These are phyloP conservation scores for Chromoteleia sp. DNA, from an alignment of 2,888 invertebrate genomes.

Conservation along the genomic window DNA sequence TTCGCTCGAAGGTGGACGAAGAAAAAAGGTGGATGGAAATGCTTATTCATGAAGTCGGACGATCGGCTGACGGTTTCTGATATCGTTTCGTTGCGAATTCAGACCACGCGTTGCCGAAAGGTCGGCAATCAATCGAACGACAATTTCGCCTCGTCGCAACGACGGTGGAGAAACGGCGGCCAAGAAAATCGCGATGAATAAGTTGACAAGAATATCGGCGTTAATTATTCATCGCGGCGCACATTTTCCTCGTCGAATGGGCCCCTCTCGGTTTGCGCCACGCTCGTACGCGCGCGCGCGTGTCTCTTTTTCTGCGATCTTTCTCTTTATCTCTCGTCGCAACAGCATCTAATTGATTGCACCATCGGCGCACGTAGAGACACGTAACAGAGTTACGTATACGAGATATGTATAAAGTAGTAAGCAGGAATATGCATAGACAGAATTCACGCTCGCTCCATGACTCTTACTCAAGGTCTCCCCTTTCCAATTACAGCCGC, in stretches of 20 bases:
- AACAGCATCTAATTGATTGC: slow-evolving; percentile 74
- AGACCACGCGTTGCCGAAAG: slow-evolving; percentile 23
- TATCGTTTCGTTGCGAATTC: slow-evolving; percentile 27
- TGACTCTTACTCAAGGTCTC: slow-evolving; percentile 83
- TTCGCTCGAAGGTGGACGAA: neutral
- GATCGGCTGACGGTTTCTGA: neutral
- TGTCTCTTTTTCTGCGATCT: slow-evolving; percentile 45
- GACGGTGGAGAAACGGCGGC: slow-evolving; percentile 1
- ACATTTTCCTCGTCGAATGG: slow-evolving; percentile 65
- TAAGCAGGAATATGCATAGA: slow-evolving; percentile 71
- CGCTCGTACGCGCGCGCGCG: slow-evolving; percentile 1
- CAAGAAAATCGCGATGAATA: slow-evolving; percentile 35
- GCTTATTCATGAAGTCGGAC: slow-evolving; percentile 28
- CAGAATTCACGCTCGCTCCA: slow-evolving; percentile 77
- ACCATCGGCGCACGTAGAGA: slow-evolving; percentile 69
- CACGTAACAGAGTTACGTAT: slow-evolving; percentile 74
- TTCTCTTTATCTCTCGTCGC: slow-evolving; percentile 59
- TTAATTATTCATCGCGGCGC: slow-evolving; percentile 52
- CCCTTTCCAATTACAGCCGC: slow-evolving; percentile 81
- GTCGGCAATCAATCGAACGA: slow-evolving; percentile 33
- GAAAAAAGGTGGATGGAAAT: slow-evolving; percentile 32
- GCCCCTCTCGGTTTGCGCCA: too few relatives aligned
- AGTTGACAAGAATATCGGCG: slow-evolving; percentile 29
- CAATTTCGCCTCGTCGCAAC: slow-evolving; percentile 37
- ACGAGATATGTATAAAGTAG: slow-evolving; percentile 69